Evolutionary conservation across 2,888 invertebrate species (phyloP).

Genomic region (Stenodema calcarata): DNA sequence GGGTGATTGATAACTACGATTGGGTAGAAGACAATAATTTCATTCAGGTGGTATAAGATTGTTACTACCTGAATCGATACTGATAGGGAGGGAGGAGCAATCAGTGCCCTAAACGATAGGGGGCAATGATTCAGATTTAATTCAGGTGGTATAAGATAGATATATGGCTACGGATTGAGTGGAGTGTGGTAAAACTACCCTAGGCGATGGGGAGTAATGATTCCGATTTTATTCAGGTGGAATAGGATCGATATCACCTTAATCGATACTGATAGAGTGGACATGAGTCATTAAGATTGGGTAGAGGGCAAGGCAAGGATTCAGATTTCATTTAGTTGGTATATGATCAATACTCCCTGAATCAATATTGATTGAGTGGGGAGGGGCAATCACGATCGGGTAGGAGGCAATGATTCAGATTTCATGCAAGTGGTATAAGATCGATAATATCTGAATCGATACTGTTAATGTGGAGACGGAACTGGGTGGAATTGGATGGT

Average conservation of each 20-base stretch:
- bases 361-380: no score
- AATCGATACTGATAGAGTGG: background rate
- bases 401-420: no score
- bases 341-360: no score
- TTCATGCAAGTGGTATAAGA: background rate
- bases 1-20: background rate
- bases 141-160: background rate
- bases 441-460: background rate
- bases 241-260: background rate
- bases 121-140: no score
- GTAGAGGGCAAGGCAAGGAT: background rate
- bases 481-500: background rate
- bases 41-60: no score
- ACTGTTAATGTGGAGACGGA: background rate
- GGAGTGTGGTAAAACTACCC: no score
- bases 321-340: no score
- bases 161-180: background rate
- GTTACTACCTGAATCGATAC: no score
- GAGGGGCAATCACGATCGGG: background rate
- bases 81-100: no score
- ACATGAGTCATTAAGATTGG: background rate
- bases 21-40: background rate
- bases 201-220: no score
- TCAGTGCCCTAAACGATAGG: no score
- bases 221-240: background rate